These are phyloP conservation scores for Poecilia gillii DNA, from an alignment of 2,797 vertebrate genomes.

Conservation along the genomic window DNA sequence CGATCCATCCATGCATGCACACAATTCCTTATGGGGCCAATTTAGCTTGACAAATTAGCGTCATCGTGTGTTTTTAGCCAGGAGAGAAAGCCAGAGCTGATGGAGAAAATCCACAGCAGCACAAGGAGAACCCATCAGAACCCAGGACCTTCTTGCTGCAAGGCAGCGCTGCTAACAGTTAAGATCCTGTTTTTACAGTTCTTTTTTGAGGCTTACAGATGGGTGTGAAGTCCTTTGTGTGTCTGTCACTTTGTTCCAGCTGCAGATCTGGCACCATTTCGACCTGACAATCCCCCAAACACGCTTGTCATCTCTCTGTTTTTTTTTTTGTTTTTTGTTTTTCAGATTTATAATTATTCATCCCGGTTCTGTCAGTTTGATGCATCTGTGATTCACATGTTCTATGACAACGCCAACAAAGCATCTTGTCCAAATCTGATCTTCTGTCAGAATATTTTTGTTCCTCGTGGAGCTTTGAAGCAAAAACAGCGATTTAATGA, in stretches of 20 bases:
- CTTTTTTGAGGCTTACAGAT: not conserved
- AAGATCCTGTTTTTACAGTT: not conserved
- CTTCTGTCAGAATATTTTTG: not conserved
- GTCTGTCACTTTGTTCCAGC: constrained; percentile 5
- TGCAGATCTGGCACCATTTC: constrained; percentile 25
- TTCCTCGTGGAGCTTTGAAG: not conserved
- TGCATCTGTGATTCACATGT: constrained; percentile 23
- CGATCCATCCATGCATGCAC: not conserved
- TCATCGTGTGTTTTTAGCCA: not conserved
- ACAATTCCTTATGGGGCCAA: not conserved
- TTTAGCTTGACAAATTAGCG: not conserved
- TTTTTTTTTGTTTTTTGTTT: not conserved
- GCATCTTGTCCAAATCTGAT: constrained; percentile 8
- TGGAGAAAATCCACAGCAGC: not conserved
- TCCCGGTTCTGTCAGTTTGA: constrained; percentile 9
- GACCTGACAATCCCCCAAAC: not conserved
- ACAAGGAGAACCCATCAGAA: not conserved
- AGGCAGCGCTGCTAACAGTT: not conserved
- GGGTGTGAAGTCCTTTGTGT: not conserved
- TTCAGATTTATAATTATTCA: not conserved
- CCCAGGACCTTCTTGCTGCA: not conserved
- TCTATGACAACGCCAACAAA: constrained; percentile 24
- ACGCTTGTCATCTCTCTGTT: not conserved
- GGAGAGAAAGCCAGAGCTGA: not conserved
- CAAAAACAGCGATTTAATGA: not conserved